Percentiles rank a stretch among this genome's conserved stretches.
These are phyloP conservation scores for Tetragnatha versicolor DNA, from an alignment of 1,140 invertebrate genomes.

Conservation along the genomic window DNA sequence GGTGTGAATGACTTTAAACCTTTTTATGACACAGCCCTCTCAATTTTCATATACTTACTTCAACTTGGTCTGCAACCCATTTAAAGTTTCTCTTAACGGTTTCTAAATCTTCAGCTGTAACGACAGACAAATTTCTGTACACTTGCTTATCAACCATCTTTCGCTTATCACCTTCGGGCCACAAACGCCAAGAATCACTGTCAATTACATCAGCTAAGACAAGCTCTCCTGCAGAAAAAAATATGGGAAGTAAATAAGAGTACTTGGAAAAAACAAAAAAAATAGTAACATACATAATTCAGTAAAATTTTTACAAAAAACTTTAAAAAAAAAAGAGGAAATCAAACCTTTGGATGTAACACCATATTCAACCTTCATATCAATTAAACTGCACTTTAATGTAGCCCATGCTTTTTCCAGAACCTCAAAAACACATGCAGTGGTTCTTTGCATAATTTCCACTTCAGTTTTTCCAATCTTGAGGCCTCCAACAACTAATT, in stretches of 20 bases:
- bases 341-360: constrained; percentile 50
- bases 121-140: constrained; percentile 85
- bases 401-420: constrained; percentile 91
- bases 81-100: constrained; percentile 92
- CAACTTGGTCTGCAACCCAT: constrained; percentile 88
- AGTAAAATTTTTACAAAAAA: too few species aligned
- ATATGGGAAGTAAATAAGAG: too few species aligned
- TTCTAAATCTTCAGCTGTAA: constrained; percentile 84
- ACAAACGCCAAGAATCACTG: constrained; percentile 96
- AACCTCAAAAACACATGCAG: constrained; percentile 89
- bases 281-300: too few species aligned
- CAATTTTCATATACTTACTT: too few species aligned
- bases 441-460: constrained; percentile 84
- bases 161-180: constrained; percentile 94
- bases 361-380: constrained; percentile 98
- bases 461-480: constrained; percentile 79
- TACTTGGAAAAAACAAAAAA: too few species aligned
- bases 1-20: too few species aligned
- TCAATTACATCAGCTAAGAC: constrained; percentile 95
- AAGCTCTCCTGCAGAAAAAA: constrained; percentile 74
- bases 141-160: constrained; percentile 99
- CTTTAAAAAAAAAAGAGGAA: too few species aligned
- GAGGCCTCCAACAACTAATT: constrained; percentile 79
- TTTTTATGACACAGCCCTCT: too few species aligned
- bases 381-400: constrained; percentile 88